These are phyloP conservation scores for Boloria euphrosyne DNA, from an alignment of 2,888 invertebrate species.

Conservation along the genomic window DNA sequence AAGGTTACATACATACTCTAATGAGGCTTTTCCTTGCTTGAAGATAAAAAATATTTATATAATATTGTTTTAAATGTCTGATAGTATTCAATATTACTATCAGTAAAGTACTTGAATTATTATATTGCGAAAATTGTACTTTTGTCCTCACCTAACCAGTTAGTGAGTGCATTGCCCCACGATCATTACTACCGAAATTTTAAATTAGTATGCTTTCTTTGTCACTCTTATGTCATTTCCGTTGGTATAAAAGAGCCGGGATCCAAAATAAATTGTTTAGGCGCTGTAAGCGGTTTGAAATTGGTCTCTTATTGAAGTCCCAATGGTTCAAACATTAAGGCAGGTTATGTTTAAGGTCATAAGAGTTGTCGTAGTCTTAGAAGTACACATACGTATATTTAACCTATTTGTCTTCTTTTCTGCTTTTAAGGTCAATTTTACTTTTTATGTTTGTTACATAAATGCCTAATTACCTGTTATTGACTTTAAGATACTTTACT, in stretches of 20 bases:
- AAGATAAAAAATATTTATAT: too few relatives aligned
- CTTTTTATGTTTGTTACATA: background rate
- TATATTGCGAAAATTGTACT: conserved; percentile 71
- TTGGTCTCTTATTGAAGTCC: conserved; percentile 64
- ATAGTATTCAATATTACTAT: background rate
- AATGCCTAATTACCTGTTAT: too few relatives aligned
- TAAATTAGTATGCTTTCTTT: conserved; percentile 64
- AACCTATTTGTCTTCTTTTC: background rate
- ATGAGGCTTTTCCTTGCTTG: too few relatives aligned
- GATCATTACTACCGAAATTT: conserved; percentile 70
- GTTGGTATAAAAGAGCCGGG: conserved; percentile 54
- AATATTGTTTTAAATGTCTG: too few relatives aligned
- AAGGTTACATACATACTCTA: too few relatives aligned
- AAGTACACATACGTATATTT: conserved; percentile 34
- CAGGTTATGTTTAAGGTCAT: conserved; percentile 75
- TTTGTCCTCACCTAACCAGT: conserved; percentile 79
- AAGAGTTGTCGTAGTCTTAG: conserved; percentile 65
- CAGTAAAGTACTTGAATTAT: conserved; percentile 49
- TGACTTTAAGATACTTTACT: too few relatives aligned
- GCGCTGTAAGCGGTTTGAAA: conserved; percentile 57
- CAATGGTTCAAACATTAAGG: conserved; percentile 74
- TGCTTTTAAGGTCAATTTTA: background rate
- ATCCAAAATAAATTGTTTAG: conserved; percentile 56
- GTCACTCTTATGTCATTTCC: conserved; percentile 47
- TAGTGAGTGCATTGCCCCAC: conserved; percentile 74